Evolutionary conservation across 2,888 invertebrate species (phyloP).

Genomic region (Microctonus brassicae): DNA sequence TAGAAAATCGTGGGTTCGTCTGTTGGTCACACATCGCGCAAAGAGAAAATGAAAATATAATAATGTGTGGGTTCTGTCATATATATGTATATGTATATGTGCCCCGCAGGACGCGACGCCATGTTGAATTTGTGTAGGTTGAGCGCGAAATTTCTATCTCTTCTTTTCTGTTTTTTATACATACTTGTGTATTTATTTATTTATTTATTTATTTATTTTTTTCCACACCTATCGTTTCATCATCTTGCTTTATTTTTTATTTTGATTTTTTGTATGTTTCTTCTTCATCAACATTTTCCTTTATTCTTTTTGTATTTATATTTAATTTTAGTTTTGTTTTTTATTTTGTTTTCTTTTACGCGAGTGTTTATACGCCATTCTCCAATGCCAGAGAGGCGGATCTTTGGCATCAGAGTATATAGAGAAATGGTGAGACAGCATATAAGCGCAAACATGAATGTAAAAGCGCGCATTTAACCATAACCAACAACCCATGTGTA

Average conservation of each 20-base stretch:
- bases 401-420: conserved; percentile 11
- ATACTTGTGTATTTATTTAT: conserved; percentile 1
- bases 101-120: neutral
- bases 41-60: neutral
- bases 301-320: neutral
- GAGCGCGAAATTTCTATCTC: conserved; percentile 16
- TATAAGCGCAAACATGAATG: conserved; percentile 13
- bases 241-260: neutral
- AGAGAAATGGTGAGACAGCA: neutral
- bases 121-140: conserved; percentile 34
- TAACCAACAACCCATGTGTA: neutral
- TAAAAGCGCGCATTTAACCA: conserved; percentile 20
- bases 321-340: neutral
- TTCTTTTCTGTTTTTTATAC: conserved; percentile 7
- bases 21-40: neutral
- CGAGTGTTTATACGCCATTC: neutral
- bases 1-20: conserved; percentile 36
- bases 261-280: neutral
- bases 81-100: neutral
- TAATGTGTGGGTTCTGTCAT: conserved; percentile 21
- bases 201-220: neutral
- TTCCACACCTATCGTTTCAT: neutral
- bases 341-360: conserved; percentile 9
- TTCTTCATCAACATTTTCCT: conserved; percentile 9
- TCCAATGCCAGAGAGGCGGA: neutral